Percentiles rank a stretch among this genome's conserved stretches.
Conservation (phyloP, 2,888 invertebrate genomes). For the Anodontia alba region DNA sequence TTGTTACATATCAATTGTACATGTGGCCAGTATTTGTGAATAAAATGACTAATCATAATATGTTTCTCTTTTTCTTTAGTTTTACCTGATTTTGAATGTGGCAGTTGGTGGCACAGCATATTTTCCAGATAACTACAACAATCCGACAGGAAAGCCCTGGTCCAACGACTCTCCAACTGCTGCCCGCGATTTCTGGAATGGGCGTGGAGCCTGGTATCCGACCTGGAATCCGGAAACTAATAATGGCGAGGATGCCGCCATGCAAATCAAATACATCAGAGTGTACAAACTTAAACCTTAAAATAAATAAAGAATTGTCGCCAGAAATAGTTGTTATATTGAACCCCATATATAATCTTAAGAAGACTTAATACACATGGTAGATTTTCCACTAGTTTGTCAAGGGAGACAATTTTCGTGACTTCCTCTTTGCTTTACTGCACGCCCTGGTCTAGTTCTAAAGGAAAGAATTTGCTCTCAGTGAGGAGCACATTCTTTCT, state of each 20-base stretch:
- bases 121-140: slow-evolving; percentile 87
- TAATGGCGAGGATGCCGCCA: slow-evolving; percentile 86
- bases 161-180: slow-evolving; percentile 88
- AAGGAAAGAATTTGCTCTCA: no score
- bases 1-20: neutral
- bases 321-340: no score
- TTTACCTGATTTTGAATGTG: slow-evolving; percentile 91
- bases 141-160: slow-evolving; percentile 90
- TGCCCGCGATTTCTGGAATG: slow-evolving; percentile 89
- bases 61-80: slow-evolving; percentile 86
- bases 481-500: no score
- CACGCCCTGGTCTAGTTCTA: no score
- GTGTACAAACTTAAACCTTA: slow-evolving; percentile 86
- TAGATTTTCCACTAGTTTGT: no score
- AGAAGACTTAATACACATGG: no score
- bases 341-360: no score
- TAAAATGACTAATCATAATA: neutral
- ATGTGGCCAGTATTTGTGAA: neutral
- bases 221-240: slow-evolving; percentile 87
- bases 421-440: no score
- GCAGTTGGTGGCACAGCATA: slow-evolving; percentile 92
- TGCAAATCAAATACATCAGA: slow-evolving; percentile 89
- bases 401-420: no score
- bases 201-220: slow-evolving; percentile 87
- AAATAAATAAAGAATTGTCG: no score